phyloP scores from a whole-genome alignment of 2,797 vertebrate species.

The Anisognathus igniventris region DNA sequence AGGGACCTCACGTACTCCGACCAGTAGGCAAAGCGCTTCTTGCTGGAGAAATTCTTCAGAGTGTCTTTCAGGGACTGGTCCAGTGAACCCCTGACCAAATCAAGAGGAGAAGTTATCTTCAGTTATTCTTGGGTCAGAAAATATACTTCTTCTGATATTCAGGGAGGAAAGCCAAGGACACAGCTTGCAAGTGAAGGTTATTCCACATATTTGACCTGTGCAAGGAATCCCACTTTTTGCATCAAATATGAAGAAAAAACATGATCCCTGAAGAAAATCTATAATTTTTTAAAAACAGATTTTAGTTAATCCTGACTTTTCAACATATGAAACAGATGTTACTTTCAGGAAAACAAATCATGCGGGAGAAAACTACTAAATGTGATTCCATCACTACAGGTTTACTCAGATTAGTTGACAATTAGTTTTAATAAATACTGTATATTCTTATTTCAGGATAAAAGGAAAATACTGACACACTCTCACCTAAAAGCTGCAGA shows the following conservation, averaged over 20 bases:
- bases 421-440: not conserved
- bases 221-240: constrained; percentile 14
- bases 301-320: not conserved
- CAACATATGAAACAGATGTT: not conserved
- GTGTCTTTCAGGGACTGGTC: constrained; percentile 91
- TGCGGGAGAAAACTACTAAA: not conserved
- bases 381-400: not conserved
- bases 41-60: constrained; percentile 86
- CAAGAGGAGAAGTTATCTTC: constrained; percentile 26
- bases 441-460: not conserved
- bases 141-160: not conserved
- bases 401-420: not conserved
- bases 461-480: not conserved
- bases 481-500: not conserved
- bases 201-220: not conserved
- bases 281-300: rapidly evolving
- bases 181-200: constrained; percentile 3
- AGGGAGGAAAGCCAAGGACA: not conserved
- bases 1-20: constrained; percentile 89
- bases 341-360: not conserved
- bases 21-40: constrained; percentile 93
- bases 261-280: not conserved
- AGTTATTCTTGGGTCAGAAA: not conserved
- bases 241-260: not conserved
- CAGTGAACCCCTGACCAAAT: constrained; percentile 84